These are phyloP conservation scores for Cygnus olor DNA, from an alignment of 2,797 vertebrate genomes.

Conservation along the genomic window DNA sequence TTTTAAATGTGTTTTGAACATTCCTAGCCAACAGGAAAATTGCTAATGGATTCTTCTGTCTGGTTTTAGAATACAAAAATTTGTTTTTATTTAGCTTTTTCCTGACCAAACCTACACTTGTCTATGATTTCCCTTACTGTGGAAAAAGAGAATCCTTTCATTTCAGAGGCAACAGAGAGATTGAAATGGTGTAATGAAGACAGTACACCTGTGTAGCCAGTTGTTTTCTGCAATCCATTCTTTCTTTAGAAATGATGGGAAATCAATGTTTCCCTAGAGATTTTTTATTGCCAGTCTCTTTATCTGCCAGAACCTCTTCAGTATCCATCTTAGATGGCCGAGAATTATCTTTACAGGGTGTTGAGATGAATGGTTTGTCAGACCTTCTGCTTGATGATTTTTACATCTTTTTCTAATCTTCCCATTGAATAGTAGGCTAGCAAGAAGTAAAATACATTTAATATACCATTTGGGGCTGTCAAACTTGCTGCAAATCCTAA, in stretches of 20 bases:
- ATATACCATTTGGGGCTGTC: background rate
- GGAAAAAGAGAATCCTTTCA: background rate
- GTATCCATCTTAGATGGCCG: slow-evolving; percentile 19
- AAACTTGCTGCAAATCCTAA: background rate
- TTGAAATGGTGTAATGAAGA: background rate
- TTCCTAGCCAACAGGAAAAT: background rate
- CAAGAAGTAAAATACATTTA: background rate
- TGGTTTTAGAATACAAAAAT: slow-evolving; percentile 2
- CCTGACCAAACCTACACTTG: background rate
- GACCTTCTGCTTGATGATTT: slow-evolving; percentile 13
- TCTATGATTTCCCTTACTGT: background rate
- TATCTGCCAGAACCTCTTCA: slow-evolving; percentile 60
- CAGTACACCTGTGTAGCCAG: background rate
- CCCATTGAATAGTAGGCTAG: background rate
- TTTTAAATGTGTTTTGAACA: background rate
- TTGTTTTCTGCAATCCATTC: slow-evolving; percentile 27
- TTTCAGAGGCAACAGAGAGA: background rate
- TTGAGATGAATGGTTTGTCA: slow-evolving; percentile 53
- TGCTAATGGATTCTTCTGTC: background rate
- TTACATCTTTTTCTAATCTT: slow-evolving; percentile 31
- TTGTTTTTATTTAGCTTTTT: background rate
- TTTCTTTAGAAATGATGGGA: slow-evolving; percentile 56
- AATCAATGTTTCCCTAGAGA: slow-evolving; percentile 52
- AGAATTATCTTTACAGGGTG: slow-evolving; percentile 45
- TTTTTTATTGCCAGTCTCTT: slow-evolving; percentile 60